Base-by-base conservation (phyloP, 2,888 invertebrate genomes). In the Hirtodrosophila duncani region DNA sequence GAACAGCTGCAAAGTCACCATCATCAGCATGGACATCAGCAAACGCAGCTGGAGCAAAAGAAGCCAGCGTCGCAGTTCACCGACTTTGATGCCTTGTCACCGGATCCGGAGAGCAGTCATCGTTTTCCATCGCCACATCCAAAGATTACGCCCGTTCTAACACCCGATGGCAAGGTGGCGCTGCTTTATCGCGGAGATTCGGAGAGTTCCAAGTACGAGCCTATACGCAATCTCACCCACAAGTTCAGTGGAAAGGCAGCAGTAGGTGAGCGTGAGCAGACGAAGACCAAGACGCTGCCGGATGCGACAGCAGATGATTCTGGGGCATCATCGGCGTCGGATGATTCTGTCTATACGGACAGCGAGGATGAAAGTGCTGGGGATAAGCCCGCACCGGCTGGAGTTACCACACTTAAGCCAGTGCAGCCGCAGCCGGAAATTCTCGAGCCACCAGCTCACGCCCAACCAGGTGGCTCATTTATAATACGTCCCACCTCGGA, bases 151-250 rank as follows among this genome's bases (percentile, higher is more conserved):
- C 88, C 88, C 23, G 88, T 88, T 46, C 81, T 88, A 72, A 88
- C 88, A 60, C 83, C 87, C 66, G 88, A 88, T 84, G 88, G 88
- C 77, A 88, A 88, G 82, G 87, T 88, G 79, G 88, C 88, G 57
- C 83, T 88, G 74, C 84, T 88, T 70, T 87, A 87, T 69, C 86
- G 87, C 49, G 87, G 87, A 64, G 86, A 85, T 72, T 86, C 87
- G 57, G 86, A 86, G 75, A 86, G 83, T 62, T 84, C 86, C 37
- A 87, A 87, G 72, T 86, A 87, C 67, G 87, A 87, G 71, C 87
- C 87, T 29, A 86, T 87, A 51, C 82, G 85, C 63, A 87, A 87
- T 71, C 67, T 87, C 33, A 87, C 87, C 39, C 85, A 86, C 67
- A 86, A 86, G 72, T 86, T 84, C 45, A 70, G 77, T 37, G 63